phyloP scores from a whole-genome alignment of 1,140 invertebrate genomes.

The Nebria ingens region DNA sequence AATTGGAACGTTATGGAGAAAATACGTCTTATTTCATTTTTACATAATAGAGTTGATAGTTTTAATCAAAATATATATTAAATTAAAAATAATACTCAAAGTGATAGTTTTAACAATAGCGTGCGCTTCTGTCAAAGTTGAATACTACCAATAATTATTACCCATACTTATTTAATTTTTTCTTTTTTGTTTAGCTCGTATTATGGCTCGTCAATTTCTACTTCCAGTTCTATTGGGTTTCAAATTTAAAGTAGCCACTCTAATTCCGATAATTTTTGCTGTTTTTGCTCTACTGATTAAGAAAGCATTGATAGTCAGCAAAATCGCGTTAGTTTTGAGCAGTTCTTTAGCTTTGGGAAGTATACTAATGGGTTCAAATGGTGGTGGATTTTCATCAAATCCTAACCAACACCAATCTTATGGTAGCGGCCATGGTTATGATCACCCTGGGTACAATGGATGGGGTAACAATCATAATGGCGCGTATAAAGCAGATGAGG shows the following conservation, averaged over 20 bases:
- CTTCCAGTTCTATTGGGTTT: constrained; percentile 61
- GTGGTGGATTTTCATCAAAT: not conserved
- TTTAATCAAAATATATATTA: too few relatives aligned
- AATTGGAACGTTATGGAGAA: too few relatives aligned
- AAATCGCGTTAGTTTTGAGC: constrained; percentile 55
- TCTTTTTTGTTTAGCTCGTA: constrained; percentile 55
- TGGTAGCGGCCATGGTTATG: constrained; percentile 1
- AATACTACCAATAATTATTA: too few relatives aligned
- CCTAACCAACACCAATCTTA: not conserved
- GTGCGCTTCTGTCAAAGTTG: too few relatives aligned
- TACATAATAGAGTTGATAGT: too few relatives aligned
- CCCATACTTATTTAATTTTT: too few relatives aligned
- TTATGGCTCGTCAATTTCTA: constrained; percentile 54
- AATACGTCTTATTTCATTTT: too few relatives aligned
- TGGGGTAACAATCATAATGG: not conserved
- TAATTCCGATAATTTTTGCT: constrained; percentile 60
- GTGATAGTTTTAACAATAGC: too few relatives aligned
- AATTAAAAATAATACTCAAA: too few relatives aligned
- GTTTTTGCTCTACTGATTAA: constrained; percentile 55
- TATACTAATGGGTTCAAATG: constrained; percentile 24
- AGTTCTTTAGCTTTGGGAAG: constrained; percentile 49
- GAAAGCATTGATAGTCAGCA: constrained; percentile 60
- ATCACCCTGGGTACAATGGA: not conserved
- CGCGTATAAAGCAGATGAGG: not conserved
- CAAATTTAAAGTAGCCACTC: constrained; percentile 61